These are phyloP conservation scores for Iphiclides podalirius DNA, from an alignment of 2,888 invertebrate genomes.

Conservation along the genomic window DNA sequence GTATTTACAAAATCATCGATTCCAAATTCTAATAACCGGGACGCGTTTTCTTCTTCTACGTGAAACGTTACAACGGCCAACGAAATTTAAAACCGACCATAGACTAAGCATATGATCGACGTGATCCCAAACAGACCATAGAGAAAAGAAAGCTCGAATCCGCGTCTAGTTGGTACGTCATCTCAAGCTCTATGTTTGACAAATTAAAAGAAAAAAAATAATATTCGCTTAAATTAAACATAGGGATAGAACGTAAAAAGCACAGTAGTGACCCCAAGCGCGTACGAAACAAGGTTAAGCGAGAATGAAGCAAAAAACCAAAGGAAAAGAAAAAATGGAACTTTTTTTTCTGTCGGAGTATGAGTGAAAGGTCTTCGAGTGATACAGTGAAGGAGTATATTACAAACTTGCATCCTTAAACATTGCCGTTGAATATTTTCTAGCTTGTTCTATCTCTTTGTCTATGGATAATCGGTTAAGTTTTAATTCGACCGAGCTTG, in stretches of 20 bases:
- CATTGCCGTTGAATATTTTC: neutral
- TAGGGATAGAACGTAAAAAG: conserved; percentile 41
- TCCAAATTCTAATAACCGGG: too few species aligned
- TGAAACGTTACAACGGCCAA: too few species aligned
- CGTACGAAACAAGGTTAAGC: conserved; percentile 45
- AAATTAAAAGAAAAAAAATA: conserved; percentile 4
- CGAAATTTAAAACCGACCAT: too few species aligned
- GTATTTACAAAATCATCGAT: too few species aligned
- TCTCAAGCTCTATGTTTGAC: conserved; percentile 20
- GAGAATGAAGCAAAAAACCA: conserved; percentile 59
- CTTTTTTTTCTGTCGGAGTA: neutral
- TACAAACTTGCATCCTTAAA: conserved; percentile 28
- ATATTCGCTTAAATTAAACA: conserved; percentile 33
- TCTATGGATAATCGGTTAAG: too few species aligned
- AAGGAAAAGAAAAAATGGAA: conserved; percentile 36
- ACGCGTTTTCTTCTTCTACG: too few species aligned
- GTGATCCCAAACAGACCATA: too few species aligned
- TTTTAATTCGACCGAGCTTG: too few species aligned
- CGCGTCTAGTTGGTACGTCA: conserved; percentile 30
- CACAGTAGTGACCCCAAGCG: conserved; percentile 49
- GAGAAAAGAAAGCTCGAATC: too few species aligned
- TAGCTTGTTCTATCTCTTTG: too few species aligned
- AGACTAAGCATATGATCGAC: too few species aligned
- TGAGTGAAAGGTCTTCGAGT: neutral
- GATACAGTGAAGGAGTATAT: conserved; percentile 4